Conservation (phyloP, 2,113 vertebrate species). For the Rhynchomys soricoides region DNA sequence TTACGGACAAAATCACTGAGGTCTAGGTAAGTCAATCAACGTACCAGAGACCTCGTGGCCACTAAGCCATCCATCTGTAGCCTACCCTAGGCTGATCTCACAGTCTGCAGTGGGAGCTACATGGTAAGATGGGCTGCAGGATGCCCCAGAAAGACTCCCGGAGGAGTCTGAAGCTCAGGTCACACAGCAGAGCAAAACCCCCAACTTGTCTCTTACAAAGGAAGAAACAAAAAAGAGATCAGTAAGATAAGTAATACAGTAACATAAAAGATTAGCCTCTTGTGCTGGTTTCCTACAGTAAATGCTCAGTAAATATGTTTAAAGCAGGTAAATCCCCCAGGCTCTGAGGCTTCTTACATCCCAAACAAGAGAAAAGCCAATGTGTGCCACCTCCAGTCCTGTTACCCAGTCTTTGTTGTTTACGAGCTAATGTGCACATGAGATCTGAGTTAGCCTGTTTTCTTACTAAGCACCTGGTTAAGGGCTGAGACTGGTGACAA, state of each 20-base stretch:
- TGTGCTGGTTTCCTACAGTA: background rate
- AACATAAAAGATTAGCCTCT: background rate
- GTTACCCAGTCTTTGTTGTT: accelerated
- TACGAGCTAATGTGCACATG: background rate
- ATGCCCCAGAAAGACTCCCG: background rate
- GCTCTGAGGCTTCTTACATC: background rate
- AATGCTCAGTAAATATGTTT: background rate
- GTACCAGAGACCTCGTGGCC: background rate
- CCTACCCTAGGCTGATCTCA: background rate
- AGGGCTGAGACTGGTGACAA: background rate
- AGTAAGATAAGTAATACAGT: background rate
- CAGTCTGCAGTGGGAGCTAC: background rate
- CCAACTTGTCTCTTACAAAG: background rate
- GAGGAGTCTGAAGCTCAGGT: background rate
- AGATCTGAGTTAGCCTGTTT: background rate
- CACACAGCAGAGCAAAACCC: background rate
- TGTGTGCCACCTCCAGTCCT: background rate
- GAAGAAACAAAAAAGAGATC: background rate
- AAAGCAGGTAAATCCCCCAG: background rate
- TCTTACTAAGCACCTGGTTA: background rate
- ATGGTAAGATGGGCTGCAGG: accelerated
- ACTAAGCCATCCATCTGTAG: background rate
- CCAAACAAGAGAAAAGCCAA: background rate
- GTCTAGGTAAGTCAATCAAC: background rate
- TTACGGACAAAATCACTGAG: background rate